Evolutionary conservation across 2,888 invertebrate species (phyloP).

Genomic region (Ommatoiulus sabulosus): DNA sequence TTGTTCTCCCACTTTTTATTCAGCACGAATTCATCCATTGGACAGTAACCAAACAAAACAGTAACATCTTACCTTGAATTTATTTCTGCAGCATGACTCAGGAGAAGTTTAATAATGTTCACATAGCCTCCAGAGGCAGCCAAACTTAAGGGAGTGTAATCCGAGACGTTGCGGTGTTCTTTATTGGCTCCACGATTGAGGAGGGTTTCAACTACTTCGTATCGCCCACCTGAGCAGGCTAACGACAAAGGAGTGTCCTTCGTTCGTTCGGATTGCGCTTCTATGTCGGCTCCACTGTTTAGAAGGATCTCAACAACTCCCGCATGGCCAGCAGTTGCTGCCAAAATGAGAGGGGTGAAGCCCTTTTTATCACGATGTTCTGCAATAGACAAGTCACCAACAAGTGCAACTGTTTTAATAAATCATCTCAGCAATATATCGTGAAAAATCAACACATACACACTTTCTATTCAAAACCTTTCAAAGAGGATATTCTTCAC

Average conservation of each 20-base stretch:
- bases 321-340: conserved; percentile 95
- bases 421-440: too few species aligned
- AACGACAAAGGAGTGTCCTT: conserved; percentile 98
- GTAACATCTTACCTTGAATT: conserved; percentile 78
- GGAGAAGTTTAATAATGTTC: conserved; percentile 93
- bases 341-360: conserved; percentile 96
- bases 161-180: conserved; percentile 98
- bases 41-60: background rate
- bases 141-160: conserved; percentile 98
- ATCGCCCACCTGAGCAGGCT: conserved; percentile 96
- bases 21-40: too few species aligned
- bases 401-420: too few species aligned
- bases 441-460: too few species aligned
- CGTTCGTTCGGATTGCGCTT: conserved; percentile 98
- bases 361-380: conserved; percentile 99
- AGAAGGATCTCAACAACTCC: conserved; percentile 92
- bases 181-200: conserved; percentile 93
- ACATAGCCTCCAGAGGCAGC: conserved; percentile 99
- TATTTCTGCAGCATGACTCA: conserved; percentile 96
- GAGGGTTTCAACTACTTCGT: conserved; percentile 92
- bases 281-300: conserved; percentile 95
- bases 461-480: too few species aligned
- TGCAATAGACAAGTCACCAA: conserved; percentile 60
- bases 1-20: too few species aligned
- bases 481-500: too few species aligned